Conservation (phyloP, 2,888 invertebrate species). For the Psylliodes chrysocephalus region DNA sequence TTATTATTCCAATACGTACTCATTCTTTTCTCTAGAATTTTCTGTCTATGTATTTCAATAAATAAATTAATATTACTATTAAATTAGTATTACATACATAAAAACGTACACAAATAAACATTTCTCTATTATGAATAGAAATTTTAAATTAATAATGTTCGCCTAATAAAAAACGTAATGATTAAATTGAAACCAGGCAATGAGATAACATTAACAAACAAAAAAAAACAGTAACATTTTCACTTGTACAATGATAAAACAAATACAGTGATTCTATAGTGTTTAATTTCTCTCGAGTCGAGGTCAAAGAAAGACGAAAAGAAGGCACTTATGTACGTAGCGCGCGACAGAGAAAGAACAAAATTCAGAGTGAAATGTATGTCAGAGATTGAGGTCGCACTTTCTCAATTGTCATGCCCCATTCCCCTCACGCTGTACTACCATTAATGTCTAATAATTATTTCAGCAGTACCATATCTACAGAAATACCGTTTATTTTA, state of each 20-base stretch:
- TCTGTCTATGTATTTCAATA: too few relatives aligned
- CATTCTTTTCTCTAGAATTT: too few relatives aligned
- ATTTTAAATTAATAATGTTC: background rate
- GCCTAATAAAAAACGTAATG: constrained; percentile 6
- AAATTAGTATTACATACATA: too few relatives aligned
- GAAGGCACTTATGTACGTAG: constrained; percentile 50
- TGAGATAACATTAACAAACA: constrained; percentile 24
- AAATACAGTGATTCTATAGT: constrained; percentile 46
- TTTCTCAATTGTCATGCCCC: constrained; percentile 49
- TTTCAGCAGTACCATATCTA: constrained; percentile 24
- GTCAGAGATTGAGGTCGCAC: constrained; percentile 59
- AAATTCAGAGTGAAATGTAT: constrained; percentile 56
- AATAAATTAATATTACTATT: too few relatives aligned
- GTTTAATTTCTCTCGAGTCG: constrained; percentile 62
- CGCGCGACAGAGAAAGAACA: constrained; percentile 52
- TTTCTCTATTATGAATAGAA: too few relatives aligned
- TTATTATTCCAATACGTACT: too few relatives aligned
- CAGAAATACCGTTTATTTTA: constrained; percentile 19
- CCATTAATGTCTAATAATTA: constrained; percentile 30
- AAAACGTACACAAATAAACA: too few relatives aligned
- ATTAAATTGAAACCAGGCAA: constrained; percentile 12
- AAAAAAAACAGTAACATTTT: constrained; percentile 34
- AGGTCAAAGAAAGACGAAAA: constrained; percentile 62
- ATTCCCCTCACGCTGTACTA: constrained; percentile 25
- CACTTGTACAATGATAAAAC: constrained; percentile 41